These are phyloP conservation scores for Fukomys damarensis DNA, from an alignment of 2,113 vertebrate genomes.

Conservation along the genomic window DNA sequence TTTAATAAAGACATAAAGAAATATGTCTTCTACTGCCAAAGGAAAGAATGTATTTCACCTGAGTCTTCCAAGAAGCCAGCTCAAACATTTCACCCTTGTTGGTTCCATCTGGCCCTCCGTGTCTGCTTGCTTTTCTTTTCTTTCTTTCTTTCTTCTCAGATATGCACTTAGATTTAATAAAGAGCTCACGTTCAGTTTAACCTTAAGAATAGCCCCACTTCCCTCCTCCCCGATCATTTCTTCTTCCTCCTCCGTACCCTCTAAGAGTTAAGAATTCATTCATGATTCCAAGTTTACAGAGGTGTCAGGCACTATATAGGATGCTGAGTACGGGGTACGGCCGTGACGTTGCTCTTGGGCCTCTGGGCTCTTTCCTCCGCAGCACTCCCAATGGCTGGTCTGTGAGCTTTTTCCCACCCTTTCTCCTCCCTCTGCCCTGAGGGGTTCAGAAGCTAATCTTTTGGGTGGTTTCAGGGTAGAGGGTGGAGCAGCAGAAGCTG, in stretches of 20 bases:
- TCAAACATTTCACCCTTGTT: neutral
- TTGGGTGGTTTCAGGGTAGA: neutral
- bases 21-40: neutral
- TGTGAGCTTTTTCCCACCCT: neutral
- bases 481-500: neutral
- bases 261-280: neutral
- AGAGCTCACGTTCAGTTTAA: neutral
- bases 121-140: neutral
- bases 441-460: neutral
- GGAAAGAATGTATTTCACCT: neutral
- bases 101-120: neutral
- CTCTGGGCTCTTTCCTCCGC: neutral
- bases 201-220: neutral
- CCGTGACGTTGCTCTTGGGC: neutral
- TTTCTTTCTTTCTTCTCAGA: neutral
- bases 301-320: fast-evolving
- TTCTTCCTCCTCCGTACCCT: neutral
- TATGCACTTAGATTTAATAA: neutral
- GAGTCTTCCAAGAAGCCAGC: too few relatives aligned
- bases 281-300: too few relatives aligned
- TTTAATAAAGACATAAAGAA: too few relatives aligned
- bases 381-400: neutral
- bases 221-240: neutral
- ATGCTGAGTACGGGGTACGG: neutral
- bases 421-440: neutral